Base-by-base conservation (phyloP, 1,140 invertebrate species). In the Uloborus diversus region DNA sequence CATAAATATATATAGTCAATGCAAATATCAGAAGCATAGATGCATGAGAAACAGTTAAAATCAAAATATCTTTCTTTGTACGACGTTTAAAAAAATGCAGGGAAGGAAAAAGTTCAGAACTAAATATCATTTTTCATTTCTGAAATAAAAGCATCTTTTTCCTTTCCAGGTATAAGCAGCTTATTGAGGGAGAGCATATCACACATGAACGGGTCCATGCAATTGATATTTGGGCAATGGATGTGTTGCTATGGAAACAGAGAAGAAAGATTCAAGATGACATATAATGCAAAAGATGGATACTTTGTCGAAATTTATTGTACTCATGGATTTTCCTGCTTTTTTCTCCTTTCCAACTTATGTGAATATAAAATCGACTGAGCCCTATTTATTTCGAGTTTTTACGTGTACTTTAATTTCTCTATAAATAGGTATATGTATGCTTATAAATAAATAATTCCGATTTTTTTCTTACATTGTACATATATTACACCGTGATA, bases 171-270 rank as follows among this genome's bases (percentile, higher is more conserved):
- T 42, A 42, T 9, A 42, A 17, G 37, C 37, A 42, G 37, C n/a
- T n/a, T 42, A 42, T 42, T 42, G 9, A 42, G 9, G 37, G 9
- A 9, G 0, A 0, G 37, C 0, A 9, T 42, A 17, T 42, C 37
- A 42, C 37, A 42, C 37, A 17, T 42, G 37, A 42, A 42, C 37
- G 37, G 37, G 9, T 17, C 17, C 37, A 17, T 13, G 37, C 37
- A 42, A 42, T 42, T 2, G 59, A 32, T 62, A 25, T 62, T 62
- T 28, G 59, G n/a, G 33, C 59, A 30, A 30, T 62, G 30, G 59
- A 33, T 3, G 27, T 11, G 59, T 62, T 62, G 32, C 59, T 33
- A 62, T 62, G 59, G 59, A 13, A 33, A 62, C 59, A 33, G 59
- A 20, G 47, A 49, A 49, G 14, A 49, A 42, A 17, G 0, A 42